Percentiles rank a stretch among this genome's conserved stretches.
These are phyloP conservation scores for Mesaphorura yosii DNA, from an alignment of 1,140 invertebrate genomes.

Conservation along the genomic window DNA sequence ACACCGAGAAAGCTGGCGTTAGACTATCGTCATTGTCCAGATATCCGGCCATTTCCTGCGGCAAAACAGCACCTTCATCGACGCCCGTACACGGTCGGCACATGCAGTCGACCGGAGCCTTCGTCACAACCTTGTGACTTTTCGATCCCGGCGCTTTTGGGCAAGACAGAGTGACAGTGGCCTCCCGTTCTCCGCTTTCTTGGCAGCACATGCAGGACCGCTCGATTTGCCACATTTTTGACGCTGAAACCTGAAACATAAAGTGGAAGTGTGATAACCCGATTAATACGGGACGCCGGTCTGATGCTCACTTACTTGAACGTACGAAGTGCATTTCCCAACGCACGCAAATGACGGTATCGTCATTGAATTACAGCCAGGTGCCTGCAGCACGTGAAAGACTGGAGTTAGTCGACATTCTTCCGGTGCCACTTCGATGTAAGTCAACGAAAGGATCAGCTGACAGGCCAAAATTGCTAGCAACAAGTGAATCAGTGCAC, in stretches of 20 bases:
- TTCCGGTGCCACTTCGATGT: no score
- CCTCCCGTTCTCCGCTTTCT: constrained; percentile 82
- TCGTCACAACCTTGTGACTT: constrained; percentile 72
- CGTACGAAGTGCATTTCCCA: constrained; percentile 77
- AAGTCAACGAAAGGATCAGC: no score
- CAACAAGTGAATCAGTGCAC: no score
- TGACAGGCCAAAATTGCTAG: no score
- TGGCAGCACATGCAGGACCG: constrained; percentile 88
- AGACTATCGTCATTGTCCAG: constrained; percentile 70
- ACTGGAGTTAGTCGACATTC: constrained; percentile 84
- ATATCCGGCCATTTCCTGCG: constrained; percentile 72
- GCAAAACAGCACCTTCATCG: constrained; percentile 72
- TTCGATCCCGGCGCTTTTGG: constrained; percentile 73
- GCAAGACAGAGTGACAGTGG: constrained; percentile 73
- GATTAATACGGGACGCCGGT: no score
- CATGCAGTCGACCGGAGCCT: constrained; percentile 75
- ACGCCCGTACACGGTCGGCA: constrained; percentile 79
- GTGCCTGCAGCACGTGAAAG: constrained; percentile 80
- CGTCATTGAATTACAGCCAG: constrained; percentile 80
- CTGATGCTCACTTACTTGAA: constrained; percentile 57
- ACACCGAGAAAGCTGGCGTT: constrained; percentile 8
- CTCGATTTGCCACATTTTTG: constrained; percentile 93
- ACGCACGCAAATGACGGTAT: constrained; percentile 87
- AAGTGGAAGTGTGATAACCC: background rate
- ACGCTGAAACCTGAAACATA: constrained; percentile 66